A percentile compares a stretch with the other conserved stretches of the same genome.
Evolutionary conservation across 2,113 vertebrate species (phyloP).

Genomic region (Lycocorax pyrrhopterus): DNA sequence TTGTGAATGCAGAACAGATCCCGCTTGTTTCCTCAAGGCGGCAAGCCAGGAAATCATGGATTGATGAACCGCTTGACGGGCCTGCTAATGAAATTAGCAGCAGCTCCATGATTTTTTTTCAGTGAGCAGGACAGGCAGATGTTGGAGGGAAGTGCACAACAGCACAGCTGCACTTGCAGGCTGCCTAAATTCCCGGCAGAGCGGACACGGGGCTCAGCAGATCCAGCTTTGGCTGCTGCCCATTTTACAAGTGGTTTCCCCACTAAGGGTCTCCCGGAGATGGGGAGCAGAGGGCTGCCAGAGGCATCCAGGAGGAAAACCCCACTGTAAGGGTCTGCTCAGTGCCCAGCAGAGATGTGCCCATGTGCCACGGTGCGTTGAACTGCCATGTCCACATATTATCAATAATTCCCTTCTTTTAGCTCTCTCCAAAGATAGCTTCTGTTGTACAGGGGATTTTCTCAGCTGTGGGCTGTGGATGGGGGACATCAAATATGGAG

Average conservation of each 20-base stretch:
- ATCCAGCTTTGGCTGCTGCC: neutral
- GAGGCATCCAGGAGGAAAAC: neutral
- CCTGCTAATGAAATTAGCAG: slow-evolving; percentile 50
- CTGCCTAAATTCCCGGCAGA: neutral
- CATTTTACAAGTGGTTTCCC: neutral
- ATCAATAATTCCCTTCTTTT: neutral
- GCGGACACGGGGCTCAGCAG: neutral
- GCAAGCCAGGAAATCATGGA: slow-evolving; percentile 32
- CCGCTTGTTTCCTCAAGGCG: neutral
- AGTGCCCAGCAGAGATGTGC: rapidly evolving
- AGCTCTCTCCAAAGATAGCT: neutral
- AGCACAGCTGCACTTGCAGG: neutral
- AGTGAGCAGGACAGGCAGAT: neutral
- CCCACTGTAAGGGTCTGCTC: neutral
- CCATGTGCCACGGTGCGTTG: rapidly evolving
- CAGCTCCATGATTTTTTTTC: neutral
- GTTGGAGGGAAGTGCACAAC: neutral
- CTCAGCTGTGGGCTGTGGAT: neutral
- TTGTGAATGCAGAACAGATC: slow-evolving; percentile 30
- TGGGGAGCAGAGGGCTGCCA: neutral
- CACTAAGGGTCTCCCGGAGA: neutral
- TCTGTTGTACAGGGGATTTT: neutral
- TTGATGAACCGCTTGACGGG: slow-evolving; percentile 26
- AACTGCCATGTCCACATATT: neutral
- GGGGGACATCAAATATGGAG: neutral